These are phyloP conservation scores for Danaus melanippus DNA, from an alignment of 1,140 invertebrate species.

Conservation along the genomic window DNA sequence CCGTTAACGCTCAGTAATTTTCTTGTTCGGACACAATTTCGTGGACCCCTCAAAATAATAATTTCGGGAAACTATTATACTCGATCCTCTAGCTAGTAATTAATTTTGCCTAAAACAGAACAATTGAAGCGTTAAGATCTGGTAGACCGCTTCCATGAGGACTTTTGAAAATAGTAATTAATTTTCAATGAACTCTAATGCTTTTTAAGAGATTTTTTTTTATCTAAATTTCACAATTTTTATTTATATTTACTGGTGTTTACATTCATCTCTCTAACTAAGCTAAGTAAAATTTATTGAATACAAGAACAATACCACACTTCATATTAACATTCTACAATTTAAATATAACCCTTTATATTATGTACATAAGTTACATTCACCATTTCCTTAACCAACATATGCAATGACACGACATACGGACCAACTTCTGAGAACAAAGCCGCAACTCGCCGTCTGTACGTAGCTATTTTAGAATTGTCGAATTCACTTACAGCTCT, in stretches of 20 bases:
- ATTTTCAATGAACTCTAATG: slow-evolving; percentile 47
- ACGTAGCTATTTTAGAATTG: slow-evolving; percentile 10
- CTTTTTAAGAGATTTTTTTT: slow-evolving; percentile 21
- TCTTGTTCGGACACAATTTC: slow-evolving; percentile 71
- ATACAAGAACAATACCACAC: no score
- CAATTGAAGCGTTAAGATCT: slow-evolving; percentile 68
- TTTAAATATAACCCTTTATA: no score
- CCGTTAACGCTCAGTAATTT: slow-evolving; percentile 70
- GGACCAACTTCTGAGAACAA: slow-evolving; percentile 6
- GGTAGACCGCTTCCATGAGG: slow-evolving; percentile 39
- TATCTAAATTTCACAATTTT: no score
- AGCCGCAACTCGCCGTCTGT: slow-evolving; percentile 8
- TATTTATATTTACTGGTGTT: no score
- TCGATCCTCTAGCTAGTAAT: slow-evolving; percentile 63
- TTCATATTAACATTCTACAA: no score
- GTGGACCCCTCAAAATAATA: slow-evolving; percentile 64
- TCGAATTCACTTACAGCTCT: slow-evolving; percentile 6
- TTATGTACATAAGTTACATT: not conserved
- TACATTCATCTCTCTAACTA: no score
- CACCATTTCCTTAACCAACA: slow-evolving; percentile 3
- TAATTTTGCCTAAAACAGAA: slow-evolving; percentile 68
- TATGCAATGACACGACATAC: slow-evolving; percentile 4
- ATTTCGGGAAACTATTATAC: slow-evolving; percentile 69
- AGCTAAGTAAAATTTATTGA: no score
- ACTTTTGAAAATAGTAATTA: slow-evolving; percentile 58